phyloP scores from a whole-genome alignment of 2,888 invertebrate species.

The Ochlodes sylvanus region DNA sequence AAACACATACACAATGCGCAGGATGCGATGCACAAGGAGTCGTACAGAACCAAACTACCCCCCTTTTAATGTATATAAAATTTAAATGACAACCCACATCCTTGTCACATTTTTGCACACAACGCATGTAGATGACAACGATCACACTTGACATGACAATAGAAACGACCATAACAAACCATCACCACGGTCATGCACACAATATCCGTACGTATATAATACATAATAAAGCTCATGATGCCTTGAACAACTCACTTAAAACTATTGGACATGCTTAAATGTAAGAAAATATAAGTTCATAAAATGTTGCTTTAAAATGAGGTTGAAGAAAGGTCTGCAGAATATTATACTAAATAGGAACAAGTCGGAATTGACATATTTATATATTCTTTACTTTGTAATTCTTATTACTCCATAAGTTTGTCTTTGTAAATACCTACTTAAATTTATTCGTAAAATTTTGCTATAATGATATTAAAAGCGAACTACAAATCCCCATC shows the following conservation, averaged over 20 bases:
- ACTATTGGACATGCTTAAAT: constrained; percentile 16
- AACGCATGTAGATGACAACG: constrained; percentile 39
- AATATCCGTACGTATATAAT: constrained; percentile 44
- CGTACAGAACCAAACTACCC: neutral
- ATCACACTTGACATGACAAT: constrained; percentile 42
- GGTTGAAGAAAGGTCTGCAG: too few species aligned
- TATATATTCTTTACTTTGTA: too few species aligned
- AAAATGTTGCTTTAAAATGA: neutral
- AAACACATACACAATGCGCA: too few species aligned
- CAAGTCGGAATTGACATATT: too few species aligned
- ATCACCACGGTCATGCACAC: constrained; percentile 52
- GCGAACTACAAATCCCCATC: neutral
- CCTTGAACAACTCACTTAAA: constrained; percentile 39
- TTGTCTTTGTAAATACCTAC: too few species aligned
- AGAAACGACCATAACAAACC: constrained; percentile 35
- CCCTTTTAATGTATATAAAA: neutral
- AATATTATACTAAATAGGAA: too few species aligned
- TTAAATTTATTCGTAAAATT: too few species aligned
- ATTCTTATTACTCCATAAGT: too few species aligned
- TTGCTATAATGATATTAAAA: neutral
- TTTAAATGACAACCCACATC: neutral
- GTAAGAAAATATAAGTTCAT: neutral
- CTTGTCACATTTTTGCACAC: constrained; percentile 42
- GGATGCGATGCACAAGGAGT: neutral
- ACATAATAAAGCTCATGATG: constrained; percentile 46